Conservation (phyloP, 2,113 vertebrate genomes). For the Colaptes auratus region DNA sequence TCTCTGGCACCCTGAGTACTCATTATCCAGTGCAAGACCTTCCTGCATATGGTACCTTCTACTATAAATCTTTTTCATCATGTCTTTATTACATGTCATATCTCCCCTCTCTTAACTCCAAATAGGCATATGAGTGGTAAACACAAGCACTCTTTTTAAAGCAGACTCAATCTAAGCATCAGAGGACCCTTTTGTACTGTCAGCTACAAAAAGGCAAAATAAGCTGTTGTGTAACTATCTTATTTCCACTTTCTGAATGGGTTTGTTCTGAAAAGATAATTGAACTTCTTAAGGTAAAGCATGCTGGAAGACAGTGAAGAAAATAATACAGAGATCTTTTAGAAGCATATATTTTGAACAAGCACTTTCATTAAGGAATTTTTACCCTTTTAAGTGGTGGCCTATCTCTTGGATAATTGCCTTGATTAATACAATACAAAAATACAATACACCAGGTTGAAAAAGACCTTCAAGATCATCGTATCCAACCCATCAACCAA, state of each 20-base stretch:
- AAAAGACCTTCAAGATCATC: too few relatives aligned
- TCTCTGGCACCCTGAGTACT: background rate
- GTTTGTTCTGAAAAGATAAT: background rate
- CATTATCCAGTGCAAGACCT: background rate
- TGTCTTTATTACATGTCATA: background rate
- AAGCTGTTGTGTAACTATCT: background rate
- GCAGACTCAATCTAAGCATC: background rate
- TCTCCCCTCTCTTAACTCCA: background rate
- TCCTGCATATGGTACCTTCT: background rate
- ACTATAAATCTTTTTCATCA: background rate
- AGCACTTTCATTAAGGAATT: background rate
- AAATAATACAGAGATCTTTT: background rate
- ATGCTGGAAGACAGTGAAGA: too few relatives aligned
- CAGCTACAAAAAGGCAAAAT: background rate
- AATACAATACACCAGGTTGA: too few relatives aligned
- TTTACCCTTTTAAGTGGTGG: background rate
- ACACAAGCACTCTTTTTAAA: background rate
- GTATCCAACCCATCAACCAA: too few relatives aligned
- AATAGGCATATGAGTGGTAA: background rate
- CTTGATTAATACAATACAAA: too few relatives aligned
- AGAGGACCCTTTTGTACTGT: background rate
- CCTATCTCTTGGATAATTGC: background rate
- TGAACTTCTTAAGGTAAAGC: background rate
- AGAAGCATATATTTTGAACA: background rate
- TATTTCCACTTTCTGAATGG: background rate